Percentiles rank a stretch among this genome's conserved stretches.
phyloP scores from a whole-genome alignment of 2,888 invertebrate genomes.

The Lamellibrachia columna region DNA sequence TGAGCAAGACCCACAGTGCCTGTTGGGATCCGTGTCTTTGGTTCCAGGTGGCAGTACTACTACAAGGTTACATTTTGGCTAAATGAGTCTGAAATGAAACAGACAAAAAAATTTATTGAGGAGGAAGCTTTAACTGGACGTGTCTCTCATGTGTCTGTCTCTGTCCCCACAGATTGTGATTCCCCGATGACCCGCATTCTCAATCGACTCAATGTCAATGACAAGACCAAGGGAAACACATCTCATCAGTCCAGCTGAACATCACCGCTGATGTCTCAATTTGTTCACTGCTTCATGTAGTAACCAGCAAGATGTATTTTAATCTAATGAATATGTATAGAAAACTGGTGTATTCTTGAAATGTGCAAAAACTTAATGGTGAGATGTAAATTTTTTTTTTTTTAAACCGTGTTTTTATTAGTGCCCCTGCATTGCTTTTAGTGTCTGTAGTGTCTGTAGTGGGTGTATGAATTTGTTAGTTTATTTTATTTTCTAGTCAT shows the following conservation, averaged over 20 bases:
- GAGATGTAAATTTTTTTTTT: neutral
- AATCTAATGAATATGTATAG: neutral
- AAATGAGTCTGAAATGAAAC: too few species aligned
- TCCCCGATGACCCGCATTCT: conserved; percentile 25
- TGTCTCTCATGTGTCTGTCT: neutral
- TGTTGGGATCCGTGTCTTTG: too few species aligned
- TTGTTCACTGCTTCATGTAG: neutral
- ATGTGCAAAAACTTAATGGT: neutral
- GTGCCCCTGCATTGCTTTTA: neutral
- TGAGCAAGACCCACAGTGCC: too few species aligned
- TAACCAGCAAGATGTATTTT: conserved; percentile 11
- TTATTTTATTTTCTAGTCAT: neutral
- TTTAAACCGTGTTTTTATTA: neutral
- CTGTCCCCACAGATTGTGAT: neutral
- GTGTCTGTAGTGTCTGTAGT: neutral
- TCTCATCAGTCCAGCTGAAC: neutral
- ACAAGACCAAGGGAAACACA: neutral
- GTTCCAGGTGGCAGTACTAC: too few species aligned
- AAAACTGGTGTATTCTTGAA: neutral
- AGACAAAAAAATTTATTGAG: neutral
- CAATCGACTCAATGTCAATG: conserved; percentile 16
- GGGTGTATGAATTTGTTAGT: neutral
- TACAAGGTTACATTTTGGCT: too few species aligned
- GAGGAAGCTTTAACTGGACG: too few species aligned
- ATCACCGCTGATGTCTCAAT: neutral